phyloP scores from a whole-genome alignment of 2,888 invertebrate species.

The Polydrusus tereticollis region DNA sequence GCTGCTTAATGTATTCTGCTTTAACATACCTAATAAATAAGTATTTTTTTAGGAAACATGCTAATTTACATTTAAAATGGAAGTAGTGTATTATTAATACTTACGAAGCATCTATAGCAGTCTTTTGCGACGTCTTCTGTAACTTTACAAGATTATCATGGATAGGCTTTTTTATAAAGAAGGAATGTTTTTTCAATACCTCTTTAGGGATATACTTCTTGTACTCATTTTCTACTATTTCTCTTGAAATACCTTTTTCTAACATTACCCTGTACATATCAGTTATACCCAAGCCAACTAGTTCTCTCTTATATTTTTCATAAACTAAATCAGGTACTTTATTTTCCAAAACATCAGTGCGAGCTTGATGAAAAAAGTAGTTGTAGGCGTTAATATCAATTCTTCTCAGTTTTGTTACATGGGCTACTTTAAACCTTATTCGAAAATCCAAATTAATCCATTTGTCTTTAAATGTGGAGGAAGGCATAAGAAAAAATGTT shows the following conservation, averaged over 20 bases:
- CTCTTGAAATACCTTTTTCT: constrained; percentile 78
- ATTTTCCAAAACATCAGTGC: constrained; percentile 84
- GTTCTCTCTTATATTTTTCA: constrained; percentile 81
- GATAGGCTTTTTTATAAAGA: constrained; percentile 83
- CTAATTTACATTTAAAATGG: neutral
- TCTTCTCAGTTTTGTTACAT: constrained; percentile 73
- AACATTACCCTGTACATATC: constrained; percentile 89
- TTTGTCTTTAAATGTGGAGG: constrained; percentile 26
- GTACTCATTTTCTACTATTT: constrained; percentile 81
- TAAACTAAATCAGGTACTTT: constrained; percentile 84
- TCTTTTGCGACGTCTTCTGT: constrained; percentile 61
- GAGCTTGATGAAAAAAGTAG: constrained; percentile 88
- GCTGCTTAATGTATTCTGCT: constrained; percentile 83
- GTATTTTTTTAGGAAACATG: neutral
- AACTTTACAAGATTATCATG: constrained; percentile 74
- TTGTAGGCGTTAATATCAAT: constrained; percentile 84
- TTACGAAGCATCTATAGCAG: constrained; percentile 75
- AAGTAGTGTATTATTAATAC: constrained; percentile 55
- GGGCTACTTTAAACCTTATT: constrained; percentile 83
- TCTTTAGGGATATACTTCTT: constrained; percentile 87
- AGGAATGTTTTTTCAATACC: constrained; percentile 79
- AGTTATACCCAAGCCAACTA: constrained; percentile 86
- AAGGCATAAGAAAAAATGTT: constrained; percentile 78
- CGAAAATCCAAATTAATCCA: constrained; percentile 77
- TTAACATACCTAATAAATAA: constrained; percentile 74